phyloP scores from a whole-genome alignment of 2,888 invertebrate genomes.

The Chymomyza fuscimana region DNA sequence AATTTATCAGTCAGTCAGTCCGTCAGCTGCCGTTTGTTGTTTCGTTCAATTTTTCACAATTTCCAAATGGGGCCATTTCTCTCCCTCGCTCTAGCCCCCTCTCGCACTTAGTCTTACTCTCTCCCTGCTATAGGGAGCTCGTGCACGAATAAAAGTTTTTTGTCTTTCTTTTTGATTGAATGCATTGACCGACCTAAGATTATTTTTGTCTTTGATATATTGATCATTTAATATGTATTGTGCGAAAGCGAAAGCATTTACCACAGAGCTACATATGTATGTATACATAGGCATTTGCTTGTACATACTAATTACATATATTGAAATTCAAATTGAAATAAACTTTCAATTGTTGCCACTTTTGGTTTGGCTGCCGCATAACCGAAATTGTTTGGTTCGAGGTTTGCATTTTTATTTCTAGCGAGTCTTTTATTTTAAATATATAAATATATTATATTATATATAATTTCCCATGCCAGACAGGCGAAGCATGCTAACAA shows the following conservation, averaged over 20 bases:
- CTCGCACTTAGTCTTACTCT: neutral
- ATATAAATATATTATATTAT: neutral
- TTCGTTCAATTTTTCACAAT: slow-evolving; percentile 1
- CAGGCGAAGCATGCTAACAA: neutral
- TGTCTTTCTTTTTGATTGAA: slow-evolving; percentile 31
- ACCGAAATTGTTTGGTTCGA: slow-evolving; percentile 39
- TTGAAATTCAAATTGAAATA: slow-evolving; percentile 65
- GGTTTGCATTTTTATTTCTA: slow-evolving; percentile 28
- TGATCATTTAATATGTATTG: slow-evolving; percentile 1
- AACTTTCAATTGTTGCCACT: slow-evolving; percentile 60
- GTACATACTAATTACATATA: slow-evolving; percentile 36
- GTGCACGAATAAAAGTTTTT: neutral
- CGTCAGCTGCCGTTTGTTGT: neutral
- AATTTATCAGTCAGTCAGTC: slow-evolving; percentile 7
- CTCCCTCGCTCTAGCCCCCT: neutral
- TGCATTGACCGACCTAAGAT: slow-evolving; percentile 51
- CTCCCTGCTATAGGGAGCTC: neutral
- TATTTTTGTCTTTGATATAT: neutral
- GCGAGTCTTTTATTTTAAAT: slow-evolving; percentile 7
- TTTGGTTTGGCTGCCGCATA: neutral
- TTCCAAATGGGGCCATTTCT: neutral
- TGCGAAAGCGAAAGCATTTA: slow-evolving; percentile 64
- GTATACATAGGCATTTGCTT: neutral
- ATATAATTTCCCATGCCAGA: neutral
- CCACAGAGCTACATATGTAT: neutral